Conservation (phyloP, 2,113 vertebrate genomes). For the Eleginops maclovinus region DNA sequence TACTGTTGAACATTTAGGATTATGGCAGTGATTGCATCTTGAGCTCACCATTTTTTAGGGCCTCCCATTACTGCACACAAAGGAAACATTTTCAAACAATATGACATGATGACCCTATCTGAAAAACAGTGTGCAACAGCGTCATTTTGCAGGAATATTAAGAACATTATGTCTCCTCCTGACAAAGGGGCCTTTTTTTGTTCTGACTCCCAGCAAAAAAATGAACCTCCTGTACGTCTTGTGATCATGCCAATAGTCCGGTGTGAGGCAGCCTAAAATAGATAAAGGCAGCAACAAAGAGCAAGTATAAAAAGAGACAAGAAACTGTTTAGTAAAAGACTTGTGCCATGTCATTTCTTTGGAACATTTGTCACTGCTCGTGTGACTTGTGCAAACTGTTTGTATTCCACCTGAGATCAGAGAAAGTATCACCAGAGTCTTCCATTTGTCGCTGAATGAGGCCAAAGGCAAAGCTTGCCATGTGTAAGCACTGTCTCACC, state of each 20-base stretch:
- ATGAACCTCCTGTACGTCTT: conserved; percentile 61
- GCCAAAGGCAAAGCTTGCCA: conserved; percentile 69
- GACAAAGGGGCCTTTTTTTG: conserved; percentile 70
- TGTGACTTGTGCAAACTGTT: conserved; percentile 72
- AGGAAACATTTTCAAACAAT: conserved; percentile 34
- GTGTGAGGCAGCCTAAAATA: conserved; percentile 45
- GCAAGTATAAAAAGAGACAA: conserved; percentile 38
- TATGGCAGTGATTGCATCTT: conserved; percentile 28
- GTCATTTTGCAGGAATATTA: conserved; percentile 48
- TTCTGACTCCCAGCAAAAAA: conserved; percentile 65
- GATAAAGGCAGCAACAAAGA: conserved; percentile 47
- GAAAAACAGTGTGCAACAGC: conserved; percentile 50
- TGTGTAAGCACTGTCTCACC: conserved; percentile 75
- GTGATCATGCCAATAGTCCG: conserved; percentile 60
- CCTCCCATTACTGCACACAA: conserved; percentile 1
- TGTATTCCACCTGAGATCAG: conserved; percentile 75
- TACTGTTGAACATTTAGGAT: background rate
- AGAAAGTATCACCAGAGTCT: conserved; percentile 58
- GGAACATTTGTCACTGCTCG: conserved; percentile 57
- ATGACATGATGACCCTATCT: background rate
- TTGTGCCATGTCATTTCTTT: conserved; percentile 59
- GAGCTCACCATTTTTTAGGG: conserved; percentile 16
- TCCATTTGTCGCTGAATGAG: conserved; percentile 58
- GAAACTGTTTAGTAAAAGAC: conserved; percentile 17
- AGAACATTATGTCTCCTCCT: conserved; percentile 37